Evolutionary conservation across 92 coral and sea anemone species (phyloP).

Genomic region (Bergia sp.): DNA sequence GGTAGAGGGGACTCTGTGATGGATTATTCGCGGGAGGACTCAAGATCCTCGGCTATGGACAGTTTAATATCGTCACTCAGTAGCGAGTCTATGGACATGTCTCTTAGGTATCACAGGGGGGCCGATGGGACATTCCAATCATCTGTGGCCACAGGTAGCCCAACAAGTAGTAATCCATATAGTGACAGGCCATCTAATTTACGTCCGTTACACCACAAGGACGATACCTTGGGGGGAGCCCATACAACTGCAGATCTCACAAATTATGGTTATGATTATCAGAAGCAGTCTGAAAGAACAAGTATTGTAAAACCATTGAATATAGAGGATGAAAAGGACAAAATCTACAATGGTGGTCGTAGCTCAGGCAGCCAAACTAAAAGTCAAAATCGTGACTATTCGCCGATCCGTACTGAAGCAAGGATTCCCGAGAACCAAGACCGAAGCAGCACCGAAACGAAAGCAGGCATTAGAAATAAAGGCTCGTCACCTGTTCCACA

Average conservation of each 20-base stretch:
- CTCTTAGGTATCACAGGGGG: constrained; percentile 22
- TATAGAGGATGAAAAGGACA: neutral
- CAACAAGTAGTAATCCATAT: neutral
- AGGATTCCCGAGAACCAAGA: constrained; percentile 38
- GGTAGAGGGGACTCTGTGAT: constrained; percentile 38
- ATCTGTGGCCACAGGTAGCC: neutral
- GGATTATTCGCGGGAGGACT: constrained; percentile 39
- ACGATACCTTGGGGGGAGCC: neutral
- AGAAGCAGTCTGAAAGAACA: neutral
- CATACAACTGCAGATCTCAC: neutral
- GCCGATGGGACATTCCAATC: neutral
- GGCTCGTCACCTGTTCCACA: constrained; percentile 42
- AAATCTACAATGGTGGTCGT: neutral
- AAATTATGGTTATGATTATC: constrained; percentile 1
- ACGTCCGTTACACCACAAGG: neutral
- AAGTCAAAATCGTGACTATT: constrained; percentile 71
- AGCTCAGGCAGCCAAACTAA: constrained; percentile 28
- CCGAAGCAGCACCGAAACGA: constrained; percentile 46
- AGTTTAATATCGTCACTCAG: constrained; percentile 35
- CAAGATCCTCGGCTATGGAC: constrained; percentile 38
- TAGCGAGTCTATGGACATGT: constrained; percentile 43
- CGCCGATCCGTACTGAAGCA: constrained; percentile 70
- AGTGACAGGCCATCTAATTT: neutral
- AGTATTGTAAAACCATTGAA: neutral
- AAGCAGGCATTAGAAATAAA: constrained; percentile 22